Evolutionary conservation across 2,797 vertebrate genomes (phyloP), one percentile per base, ranked within the genome.

Genomic region (Pseudochaenichthys georgianus): DNA sequence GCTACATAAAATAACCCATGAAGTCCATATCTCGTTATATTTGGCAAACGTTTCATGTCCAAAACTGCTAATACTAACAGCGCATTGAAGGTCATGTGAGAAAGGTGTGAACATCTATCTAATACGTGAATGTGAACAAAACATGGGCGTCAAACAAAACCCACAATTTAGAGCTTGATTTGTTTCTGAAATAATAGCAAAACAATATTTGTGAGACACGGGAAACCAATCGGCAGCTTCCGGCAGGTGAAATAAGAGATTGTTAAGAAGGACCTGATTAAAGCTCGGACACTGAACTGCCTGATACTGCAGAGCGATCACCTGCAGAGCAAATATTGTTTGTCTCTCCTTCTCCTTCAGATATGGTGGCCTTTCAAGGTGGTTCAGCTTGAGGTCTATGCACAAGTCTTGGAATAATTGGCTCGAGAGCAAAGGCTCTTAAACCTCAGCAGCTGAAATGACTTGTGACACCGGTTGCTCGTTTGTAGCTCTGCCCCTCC

Each of bases 381-480:
- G n/a, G 28, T n/a, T 50, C 42, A 38, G 34, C 6, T 38, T 6
- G 34, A 38, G 34, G 34, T 38, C 34, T 38, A 6, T 38, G 47
- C 67, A 28, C 34, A 73, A 63, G 47, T 1, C 0, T 13, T 69
- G 53, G 31, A 59, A 10, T 81, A 81, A 83, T 73, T 73, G 66
- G 48, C 73, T 3, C 0, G 31, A 71, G 58, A 75, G 51, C 12
- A 21, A 43, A 59, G 31, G 46, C 42, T 70, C 70, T 75, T 73
- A 41, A 64, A 59, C 55, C 23, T 69, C 15, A 9, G 62, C 52
- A 23, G 51, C 38, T 60, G 58, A 80, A 68, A 64, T 55, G 62
- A 76, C 77, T 71, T 15, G 54, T 1, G 23, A 80, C 76, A 70
- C 63, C 48, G 17, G 70, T 71, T 59, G 64, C 77, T 83, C 60